Conservation (phyloP, 2,888 invertebrate genomes). For the Nyleta sp. region DNA sequence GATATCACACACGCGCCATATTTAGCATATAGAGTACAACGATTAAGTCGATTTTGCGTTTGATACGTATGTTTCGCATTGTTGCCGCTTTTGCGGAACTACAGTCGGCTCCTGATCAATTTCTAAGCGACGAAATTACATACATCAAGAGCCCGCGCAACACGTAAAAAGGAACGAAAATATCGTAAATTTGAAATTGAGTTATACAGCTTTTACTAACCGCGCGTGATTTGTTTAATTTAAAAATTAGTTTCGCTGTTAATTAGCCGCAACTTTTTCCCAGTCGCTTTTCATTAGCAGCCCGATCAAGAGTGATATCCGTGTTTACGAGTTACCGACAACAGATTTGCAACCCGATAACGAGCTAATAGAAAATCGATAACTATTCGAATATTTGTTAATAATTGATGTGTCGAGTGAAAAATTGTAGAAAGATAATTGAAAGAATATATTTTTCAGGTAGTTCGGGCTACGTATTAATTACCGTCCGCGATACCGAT, state of each 20-base stretch:
- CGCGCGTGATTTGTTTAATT: conserved; percentile 1
- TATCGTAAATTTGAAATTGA: conserved; percentile 35
- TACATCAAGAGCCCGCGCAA: conserved; percentile 22
- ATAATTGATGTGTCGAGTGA: neutral
- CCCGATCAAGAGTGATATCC: no score
- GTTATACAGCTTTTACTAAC: conserved; percentile 26
- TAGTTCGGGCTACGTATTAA: conserved; percentile 24
- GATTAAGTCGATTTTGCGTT: conserved; percentile 74
- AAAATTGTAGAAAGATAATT: conserved; percentile 1
- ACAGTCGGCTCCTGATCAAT: conserved; percentile 49
- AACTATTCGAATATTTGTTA: neutral
- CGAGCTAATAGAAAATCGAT: neutral
- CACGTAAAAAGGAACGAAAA: conserved; percentile 19
- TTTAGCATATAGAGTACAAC: conserved; percentile 82
- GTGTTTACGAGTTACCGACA: no score
- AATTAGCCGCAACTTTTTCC: no score
- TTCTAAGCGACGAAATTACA: conserved; percentile 52
- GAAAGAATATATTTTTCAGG: conserved; percentile 13
- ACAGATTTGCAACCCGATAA: no score
- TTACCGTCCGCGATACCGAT: conserved; percentile 26
- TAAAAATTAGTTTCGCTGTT: conserved; percentile 1
- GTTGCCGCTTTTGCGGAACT: conserved; percentile 67
- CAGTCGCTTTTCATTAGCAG: no score
- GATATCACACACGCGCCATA: conserved; percentile 79
- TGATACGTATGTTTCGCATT: conserved; percentile 61